A percentile compares a stretch with the other conserved stretches of the same genome.
phyloP scores from a whole-genome alignment of 1,140 invertebrate genomes.

The Andricus grossulariae region DNA sequence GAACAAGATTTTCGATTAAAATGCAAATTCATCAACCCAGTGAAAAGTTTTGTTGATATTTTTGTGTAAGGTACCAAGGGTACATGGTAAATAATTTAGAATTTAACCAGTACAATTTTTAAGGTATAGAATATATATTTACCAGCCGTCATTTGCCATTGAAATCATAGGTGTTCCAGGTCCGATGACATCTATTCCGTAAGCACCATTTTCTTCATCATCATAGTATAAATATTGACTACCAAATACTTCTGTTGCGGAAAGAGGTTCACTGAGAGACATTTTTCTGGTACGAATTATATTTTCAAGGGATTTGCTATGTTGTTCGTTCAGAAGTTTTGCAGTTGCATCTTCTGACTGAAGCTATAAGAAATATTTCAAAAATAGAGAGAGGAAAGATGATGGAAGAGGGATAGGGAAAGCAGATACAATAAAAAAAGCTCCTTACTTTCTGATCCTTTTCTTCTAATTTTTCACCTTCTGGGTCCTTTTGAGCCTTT shows the following conservation, averaged over 20 bases:
- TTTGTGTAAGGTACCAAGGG: no score
- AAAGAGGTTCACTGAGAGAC: neutral
- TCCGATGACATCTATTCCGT: slow-evolving; percentile 81
- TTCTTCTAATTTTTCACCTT: slow-evolving; percentile 42
- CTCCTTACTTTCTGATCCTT: neutral
- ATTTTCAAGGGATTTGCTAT: slow-evolving; percentile 53
- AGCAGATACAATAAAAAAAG: neutral
- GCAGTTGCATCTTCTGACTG: slow-evolving; percentile 37
- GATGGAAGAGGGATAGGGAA: neutral
- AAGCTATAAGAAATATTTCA: neutral
- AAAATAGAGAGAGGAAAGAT: neutral
- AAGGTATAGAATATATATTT: slow-evolving; percentile 39
- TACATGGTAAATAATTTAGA: no score
- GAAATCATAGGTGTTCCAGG: slow-evolving; percentile 81
- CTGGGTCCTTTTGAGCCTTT: slow-evolving; percentile 49
- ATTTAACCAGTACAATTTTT: neutral
- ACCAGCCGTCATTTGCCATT: slow-evolving; percentile 81
- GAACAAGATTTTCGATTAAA: no score
- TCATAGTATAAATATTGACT: slow-evolving; percentile 83
- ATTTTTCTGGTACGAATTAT: slow-evolving; percentile 39
- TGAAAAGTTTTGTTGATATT: no score
- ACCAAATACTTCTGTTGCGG: slow-evolving; percentile 52
- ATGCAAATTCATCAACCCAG: no score
- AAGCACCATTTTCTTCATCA: slow-evolving; percentile 76
- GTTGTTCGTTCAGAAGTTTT: neutral